Evolutionary conservation across 2,888 invertebrate species (phyloP).

Genomic region (Pseudanteris insignis): DNA sequence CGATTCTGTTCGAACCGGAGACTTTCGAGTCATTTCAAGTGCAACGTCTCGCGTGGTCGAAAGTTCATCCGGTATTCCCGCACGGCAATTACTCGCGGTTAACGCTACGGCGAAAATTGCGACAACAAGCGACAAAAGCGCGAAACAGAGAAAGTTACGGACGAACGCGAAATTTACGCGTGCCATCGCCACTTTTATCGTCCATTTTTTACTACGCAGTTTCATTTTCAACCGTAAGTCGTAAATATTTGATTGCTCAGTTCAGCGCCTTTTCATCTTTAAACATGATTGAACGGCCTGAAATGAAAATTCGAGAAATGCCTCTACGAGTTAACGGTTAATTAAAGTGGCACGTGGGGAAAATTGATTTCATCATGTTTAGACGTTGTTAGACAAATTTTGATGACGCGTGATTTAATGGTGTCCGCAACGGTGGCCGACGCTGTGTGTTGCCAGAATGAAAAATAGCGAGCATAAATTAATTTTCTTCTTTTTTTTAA

Average conservation of each 20-base stretch:
- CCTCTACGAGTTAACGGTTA: no score
- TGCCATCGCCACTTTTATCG: conserved; percentile 9
- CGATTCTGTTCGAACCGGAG: conserved; percentile 30
- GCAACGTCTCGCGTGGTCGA: conserved; percentile 47
- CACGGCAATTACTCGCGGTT: conserved; percentile 48
- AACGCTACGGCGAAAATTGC: conserved; percentile 48
- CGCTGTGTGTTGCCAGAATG: no score
- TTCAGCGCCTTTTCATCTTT: neutral
- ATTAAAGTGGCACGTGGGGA: no score
- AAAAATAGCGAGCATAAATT: no score
- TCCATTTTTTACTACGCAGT: neutral
- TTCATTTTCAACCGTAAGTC: conserved; percentile 4
- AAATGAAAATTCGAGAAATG: no score
- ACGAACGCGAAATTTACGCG: conserved; percentile 19
- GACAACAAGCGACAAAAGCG: conserved; percentile 33
- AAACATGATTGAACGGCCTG: conserved; percentile 2
- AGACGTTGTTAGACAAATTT: no score
- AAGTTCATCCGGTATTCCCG: conserved; percentile 50
- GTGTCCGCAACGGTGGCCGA: no score
- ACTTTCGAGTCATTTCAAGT: conserved; percentile 47
- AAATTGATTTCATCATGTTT: no score
- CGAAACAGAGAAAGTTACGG: conserved; percentile 49
- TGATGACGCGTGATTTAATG: no score
- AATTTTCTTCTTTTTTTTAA: no score
- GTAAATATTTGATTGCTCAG: neutral